Evolutionary conservation across 2,888 invertebrate species (phyloP).

Genomic region (Globia sparganii): DNA sequence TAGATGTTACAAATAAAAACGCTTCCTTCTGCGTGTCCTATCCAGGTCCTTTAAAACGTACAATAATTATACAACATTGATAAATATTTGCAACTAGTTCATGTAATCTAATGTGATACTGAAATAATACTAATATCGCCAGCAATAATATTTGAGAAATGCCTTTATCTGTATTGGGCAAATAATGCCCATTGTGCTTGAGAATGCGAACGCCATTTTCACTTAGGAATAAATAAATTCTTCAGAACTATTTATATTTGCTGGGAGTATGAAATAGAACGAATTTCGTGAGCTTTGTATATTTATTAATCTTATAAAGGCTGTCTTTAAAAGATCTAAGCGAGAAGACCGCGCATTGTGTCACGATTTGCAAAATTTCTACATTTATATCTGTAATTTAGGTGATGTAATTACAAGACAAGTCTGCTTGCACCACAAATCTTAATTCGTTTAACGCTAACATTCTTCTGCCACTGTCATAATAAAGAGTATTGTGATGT

Average conservation of each 20-base stretch:
- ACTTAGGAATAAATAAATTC: conserved; percentile 1
- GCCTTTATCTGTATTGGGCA: conserved; percentile 8
- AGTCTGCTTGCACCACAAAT: too few species aligned
- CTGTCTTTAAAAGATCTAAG: neutral
- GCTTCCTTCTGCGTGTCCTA: too few species aligned
- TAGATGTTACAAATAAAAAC: neutral
- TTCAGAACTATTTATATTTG: neutral
- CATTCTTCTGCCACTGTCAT: too few species aligned
- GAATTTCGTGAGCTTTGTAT: neutral
- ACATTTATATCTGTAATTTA: neutral
- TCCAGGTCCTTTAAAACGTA: neutral
- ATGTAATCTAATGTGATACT: neutral
- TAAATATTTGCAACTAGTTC: conserved; percentile 17
- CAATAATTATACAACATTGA: neutral
- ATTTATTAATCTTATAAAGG: neutral
- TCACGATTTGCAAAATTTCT: neutral
- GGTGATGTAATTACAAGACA: too few species aligned
- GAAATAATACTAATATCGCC: conserved; percentile 30
- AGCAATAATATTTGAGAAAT: conserved; percentile 33
- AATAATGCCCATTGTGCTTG: conserved; percentile 13
- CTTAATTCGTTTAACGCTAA: too few species aligned
- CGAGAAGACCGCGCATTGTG: neutral
- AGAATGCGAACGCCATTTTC: conserved; percentile 12
- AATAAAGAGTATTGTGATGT: too few species aligned
- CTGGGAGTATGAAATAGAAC: neutral